Base-by-base conservation (phyloP, 2,113 vertebrate species). In the Gymnarchus niloticus region DNA sequence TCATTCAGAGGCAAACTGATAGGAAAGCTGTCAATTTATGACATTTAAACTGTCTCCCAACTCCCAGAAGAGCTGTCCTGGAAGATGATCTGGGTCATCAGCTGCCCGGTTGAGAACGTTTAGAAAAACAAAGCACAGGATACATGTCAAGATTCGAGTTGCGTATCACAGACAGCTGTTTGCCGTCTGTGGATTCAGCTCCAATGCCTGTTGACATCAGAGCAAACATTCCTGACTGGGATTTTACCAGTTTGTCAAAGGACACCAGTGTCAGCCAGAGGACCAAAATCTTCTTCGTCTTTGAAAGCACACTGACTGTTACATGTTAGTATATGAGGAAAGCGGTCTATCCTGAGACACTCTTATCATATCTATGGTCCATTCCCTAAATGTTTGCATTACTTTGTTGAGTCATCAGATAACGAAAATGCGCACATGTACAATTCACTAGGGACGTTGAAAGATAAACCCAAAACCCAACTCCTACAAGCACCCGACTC, bases 121-220 rank as follows among this genome's bases (percentile, higher is more conserved):
- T 84, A 61, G 46, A 25, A 85, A 88, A 85, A 87, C 84, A 85
- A 88, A 88, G 82, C 84, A 87, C 87, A 84, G 87, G 84, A 89
- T 87, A 87, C 49, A n/a, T 73, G 65, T 65, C 48, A 57, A 78
- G 65, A 14, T 65, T 83, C 59, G 28, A 25, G 46, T 41, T 76
- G 3, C 81, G 77, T 17, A 10, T 59, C 65, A 41, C 7, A 59
- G 19, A 56, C 76, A 81, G 49, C 84, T 85, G 48, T 19, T 85
- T 41, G 17, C 46, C 49, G 5, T 84, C 57, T 28, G 44, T 19
- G 41, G 21, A 33, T 8, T 14, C 59, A 49, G 7, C 19, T 48
- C 12, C 21, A 84, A 41, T 49, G 28, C 81, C 41, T 56, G 83
- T 51, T 49, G 44, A 69, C 59, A 37, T 73, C 57, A 48, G 6